phyloP scores from a whole-genome alignment of 2,797 vertebrate species.

The Girardinus metallicus region DNA sequence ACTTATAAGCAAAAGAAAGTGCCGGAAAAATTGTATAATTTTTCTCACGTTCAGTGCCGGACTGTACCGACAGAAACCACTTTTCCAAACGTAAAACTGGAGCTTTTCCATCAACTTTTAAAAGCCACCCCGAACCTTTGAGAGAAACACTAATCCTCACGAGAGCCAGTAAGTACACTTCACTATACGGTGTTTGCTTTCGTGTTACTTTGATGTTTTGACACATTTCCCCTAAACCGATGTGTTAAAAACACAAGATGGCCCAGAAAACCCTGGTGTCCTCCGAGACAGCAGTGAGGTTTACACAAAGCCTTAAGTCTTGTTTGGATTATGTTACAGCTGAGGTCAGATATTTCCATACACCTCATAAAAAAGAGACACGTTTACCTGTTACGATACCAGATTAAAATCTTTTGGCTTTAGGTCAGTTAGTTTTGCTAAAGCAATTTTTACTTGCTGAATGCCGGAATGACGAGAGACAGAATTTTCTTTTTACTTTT shows the following conservation, averaged over 20 bases:
- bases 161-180: constrained; percentile 1
- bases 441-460: not conserved
- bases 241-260: constrained; percentile 7
- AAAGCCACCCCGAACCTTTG: not conserved
- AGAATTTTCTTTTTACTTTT: not conserved
- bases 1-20: not conserved
- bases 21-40: not conserved
- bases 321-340: not conserved
- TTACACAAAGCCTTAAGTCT: not conserved
- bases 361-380: not conserved
- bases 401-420: not conserved
- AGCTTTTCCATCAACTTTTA: not conserved
- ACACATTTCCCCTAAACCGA: constrained; percentile 3
- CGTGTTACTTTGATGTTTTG: constrained; percentile 16
- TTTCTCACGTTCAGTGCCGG: not conserved
- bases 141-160: not conserved
- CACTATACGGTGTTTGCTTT: not conserved
- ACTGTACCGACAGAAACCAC: not conserved
- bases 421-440: not conserved
- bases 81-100: not conserved
- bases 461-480: not conserved
- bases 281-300: not conserved
- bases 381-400: not conserved
- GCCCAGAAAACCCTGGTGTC: not conserved
- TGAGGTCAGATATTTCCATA: not conserved